Evolutionary conservation across 2,888 invertebrate species (phyloP).

Genomic region (Dryococelus australis): DNA sequence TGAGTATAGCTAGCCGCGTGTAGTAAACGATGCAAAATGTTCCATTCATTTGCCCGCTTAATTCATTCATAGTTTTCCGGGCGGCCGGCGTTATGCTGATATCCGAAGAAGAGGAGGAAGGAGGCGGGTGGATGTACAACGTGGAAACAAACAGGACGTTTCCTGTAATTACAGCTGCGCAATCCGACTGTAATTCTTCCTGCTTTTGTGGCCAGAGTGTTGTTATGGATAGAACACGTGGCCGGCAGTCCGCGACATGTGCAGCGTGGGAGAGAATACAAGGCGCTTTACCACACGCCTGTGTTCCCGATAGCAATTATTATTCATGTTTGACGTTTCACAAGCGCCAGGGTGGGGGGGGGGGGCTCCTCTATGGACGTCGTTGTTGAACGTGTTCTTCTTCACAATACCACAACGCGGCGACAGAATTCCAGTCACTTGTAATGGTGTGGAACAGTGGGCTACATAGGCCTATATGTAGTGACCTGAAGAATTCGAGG

Average conservation of each 20-base stretch:
- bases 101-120: background rate
- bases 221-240: background rate
- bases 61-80: conserved; percentile 1
- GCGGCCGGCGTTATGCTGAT: background rate
- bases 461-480: no score
- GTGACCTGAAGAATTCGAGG: no score
- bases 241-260: background rate
- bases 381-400: no score
- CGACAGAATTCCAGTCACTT: no score
- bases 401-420: no score
- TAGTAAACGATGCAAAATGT: background rate
- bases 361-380: no score
- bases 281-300: no score
- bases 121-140: background rate
- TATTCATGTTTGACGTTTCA: no score
- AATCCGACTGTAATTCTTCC: background rate
- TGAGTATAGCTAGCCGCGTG: background rate
- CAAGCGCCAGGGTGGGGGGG: no score
- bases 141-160: background rate
- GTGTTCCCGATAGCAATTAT: no score
- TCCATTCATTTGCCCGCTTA: background rate
- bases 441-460: no score
- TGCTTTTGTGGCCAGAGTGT: no score
- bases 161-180: background rate
- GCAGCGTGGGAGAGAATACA: background rate